Percentiles rank a stretch among this genome's conserved stretches.
These are phyloP conservation scores for Pachypsylla venusta DNA, from an alignment of 1,140 invertebrate genomes.

Conservation along the genomic window DNA sequence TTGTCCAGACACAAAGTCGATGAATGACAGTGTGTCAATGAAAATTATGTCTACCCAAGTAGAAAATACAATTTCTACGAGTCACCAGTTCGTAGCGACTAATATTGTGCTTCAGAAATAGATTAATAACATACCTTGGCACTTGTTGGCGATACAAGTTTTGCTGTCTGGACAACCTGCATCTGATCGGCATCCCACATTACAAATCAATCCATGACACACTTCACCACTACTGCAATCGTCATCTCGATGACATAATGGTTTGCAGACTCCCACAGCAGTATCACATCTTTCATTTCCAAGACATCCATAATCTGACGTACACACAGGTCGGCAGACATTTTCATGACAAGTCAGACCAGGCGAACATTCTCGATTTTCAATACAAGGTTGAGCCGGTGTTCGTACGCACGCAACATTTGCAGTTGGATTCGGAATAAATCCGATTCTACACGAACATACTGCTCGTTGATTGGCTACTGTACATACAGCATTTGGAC, in stretches of 20 bases:
- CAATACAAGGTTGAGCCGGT: conserved; percentile 48
- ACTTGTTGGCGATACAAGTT: conserved; percentile 58
- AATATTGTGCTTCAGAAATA: too few species aligned
- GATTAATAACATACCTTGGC: conserved; percentile 40
- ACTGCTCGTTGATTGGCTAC: conserved; percentile 65
- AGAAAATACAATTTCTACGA: too few species aligned
- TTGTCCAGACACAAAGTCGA: too few species aligned
- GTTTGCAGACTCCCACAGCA: conserved; percentile 42
- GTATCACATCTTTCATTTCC: conserved; percentile 49
- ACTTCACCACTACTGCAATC: conserved; percentile 72
- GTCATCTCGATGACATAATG: conserved; percentile 54
- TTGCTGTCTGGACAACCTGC: conserved; percentile 50
- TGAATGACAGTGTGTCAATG: too few species aligned
- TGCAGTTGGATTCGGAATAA: conserved; percentile 69
- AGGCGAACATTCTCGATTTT: conserved; percentile 52
- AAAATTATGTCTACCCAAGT: too few species aligned
- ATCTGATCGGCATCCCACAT: conserved; percentile 64
- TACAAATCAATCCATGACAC: conserved; percentile 61
- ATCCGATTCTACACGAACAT: conserved; percentile 57
- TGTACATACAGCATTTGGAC: conserved; percentile 64
- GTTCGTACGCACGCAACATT: conserved; percentile 65
- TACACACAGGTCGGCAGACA: conserved; percentile 58
- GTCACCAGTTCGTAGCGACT: too few species aligned
- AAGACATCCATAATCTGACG: conserved; percentile 52
- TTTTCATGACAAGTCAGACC: conserved; percentile 54